Evolutionary conservation across 2,888 invertebrate species (phyloP).

Genomic region (Nephrotoma flavescens): DNA sequence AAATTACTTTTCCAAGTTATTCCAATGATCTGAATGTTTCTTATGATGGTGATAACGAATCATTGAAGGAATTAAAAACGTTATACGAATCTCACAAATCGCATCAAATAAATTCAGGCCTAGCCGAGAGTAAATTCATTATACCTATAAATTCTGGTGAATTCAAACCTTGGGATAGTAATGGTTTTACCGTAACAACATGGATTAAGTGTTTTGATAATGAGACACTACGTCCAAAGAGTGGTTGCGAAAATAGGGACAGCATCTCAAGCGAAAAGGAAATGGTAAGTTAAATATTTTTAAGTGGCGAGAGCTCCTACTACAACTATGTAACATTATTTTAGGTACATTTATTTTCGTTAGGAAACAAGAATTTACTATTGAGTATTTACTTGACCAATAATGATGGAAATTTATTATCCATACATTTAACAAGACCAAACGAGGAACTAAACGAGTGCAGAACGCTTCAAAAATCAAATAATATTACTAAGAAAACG

Average conservation of each 20-base stretch:
- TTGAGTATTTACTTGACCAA: conserved; percentile 24
- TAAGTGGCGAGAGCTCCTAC: not conserved
- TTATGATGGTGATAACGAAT: not conserved
- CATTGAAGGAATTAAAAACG: not conserved
- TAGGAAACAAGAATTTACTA: conserved; percentile 28
- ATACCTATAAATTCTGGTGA: conserved; percentile 25
- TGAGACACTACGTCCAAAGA: not conserved
- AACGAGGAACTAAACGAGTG: not conserved
- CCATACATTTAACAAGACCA: conserved; percentile 5
- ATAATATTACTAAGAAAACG: not conserved
- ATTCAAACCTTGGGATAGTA: conserved; percentile 21
- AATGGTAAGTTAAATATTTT: not conserved
- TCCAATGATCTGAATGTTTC: not conserved
- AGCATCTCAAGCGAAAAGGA: not conserved
- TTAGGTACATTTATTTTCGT: conserved; percentile 28
- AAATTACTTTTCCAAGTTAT: conserved; percentile 23
- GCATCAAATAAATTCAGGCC: conserved; percentile 22
- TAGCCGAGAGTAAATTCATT: conserved; percentile 26
- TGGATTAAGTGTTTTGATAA: conserved; percentile 22
- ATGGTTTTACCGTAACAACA: conserved; percentile 26
- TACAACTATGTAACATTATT: conserved; percentile 9
- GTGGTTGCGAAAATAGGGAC: not conserved
- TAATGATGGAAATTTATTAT: conserved; percentile 17
- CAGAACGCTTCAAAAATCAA: not conserved
- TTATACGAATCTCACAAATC: conserved; percentile 21